These are phyloP conservation scores for Notocelia uddmanniana DNA, from an alignment of 2,888 invertebrate genomes.

Conservation along the genomic window DNA sequence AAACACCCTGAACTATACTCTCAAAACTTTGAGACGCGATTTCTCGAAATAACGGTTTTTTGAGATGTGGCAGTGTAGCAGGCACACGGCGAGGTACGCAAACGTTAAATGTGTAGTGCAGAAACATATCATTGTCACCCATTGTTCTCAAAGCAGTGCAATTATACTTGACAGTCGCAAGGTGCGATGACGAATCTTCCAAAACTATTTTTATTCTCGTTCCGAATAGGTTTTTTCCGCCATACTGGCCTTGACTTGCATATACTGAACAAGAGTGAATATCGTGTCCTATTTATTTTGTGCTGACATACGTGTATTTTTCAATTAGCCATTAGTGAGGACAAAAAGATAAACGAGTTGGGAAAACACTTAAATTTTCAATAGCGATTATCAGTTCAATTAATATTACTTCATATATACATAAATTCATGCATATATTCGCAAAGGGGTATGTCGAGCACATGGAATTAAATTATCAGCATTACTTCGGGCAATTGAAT, in stretches of 20 bases:
- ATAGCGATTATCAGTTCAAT: not conserved
- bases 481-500: too few species aligned
- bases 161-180: slow-evolving; percentile 46
- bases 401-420: not conserved
- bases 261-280: slow-evolving; percentile 49
- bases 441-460: too few species aligned
- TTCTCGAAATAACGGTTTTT: too few species aligned
- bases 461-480: too few species aligned
- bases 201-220: slow-evolving; percentile 52
- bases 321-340: slow-evolving; percentile 32
- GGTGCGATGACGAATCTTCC: slow-evolving; percentile 51
- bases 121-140: not conserved
- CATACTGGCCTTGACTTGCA: slow-evolving; percentile 57
- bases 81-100: too few species aligned
- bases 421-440: too few species aligned
- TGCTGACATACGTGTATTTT: slow-evolving; percentile 46
- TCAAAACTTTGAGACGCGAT: too few species aligned
- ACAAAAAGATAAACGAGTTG: not conserved
- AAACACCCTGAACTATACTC: too few species aligned
- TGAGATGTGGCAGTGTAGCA: too few species aligned
- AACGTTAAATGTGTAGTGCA: slow-evolving; percentile 1
- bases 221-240: slow-evolving; percentile 53
- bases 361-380: not conserved
- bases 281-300: slow-evolving; percentile 50
- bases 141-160: slow-evolving; percentile 39